phyloP scores from a whole-genome alignment of 1,140 invertebrate species.

The Homarus americanus region DNA sequence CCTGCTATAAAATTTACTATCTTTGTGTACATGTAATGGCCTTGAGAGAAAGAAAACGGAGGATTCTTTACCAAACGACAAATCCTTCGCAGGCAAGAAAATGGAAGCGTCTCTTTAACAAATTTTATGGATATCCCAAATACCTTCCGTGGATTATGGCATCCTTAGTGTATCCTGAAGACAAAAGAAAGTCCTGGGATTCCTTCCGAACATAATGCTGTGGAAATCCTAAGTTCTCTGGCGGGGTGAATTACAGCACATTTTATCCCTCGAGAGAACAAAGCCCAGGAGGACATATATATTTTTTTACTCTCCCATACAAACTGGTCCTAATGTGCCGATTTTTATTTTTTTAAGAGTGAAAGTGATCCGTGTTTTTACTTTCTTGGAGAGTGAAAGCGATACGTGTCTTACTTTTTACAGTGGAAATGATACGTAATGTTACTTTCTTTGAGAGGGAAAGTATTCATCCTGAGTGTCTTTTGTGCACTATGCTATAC shows the following conservation, averaged over 20 bases:
- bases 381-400: no score
- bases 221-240: neutral
- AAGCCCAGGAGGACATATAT: neutral
- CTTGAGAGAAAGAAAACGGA: neutral
- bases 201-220: neutral
- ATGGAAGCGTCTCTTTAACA: neutral
- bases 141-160: neutral
- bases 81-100: neutral
- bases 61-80: neutral
- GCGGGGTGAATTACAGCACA: neutral
- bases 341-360: no score
- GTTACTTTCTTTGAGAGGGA: no score
- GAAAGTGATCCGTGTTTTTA: no score
- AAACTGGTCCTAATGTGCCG: no score
- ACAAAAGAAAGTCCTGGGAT: neutral
- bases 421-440: no score
- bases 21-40: neutral
- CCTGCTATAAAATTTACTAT: neutral
- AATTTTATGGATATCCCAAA: conserved; percentile 1
- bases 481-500: no score
- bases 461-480: no score
- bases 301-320: neutral
- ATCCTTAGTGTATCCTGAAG: neutral
- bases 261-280: neutral
- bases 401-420: no score